These are phyloP conservation scores for Argyresthia albistria DNA, from an alignment of 2,888 invertebrate species.

Conservation along the genomic window DNA sequence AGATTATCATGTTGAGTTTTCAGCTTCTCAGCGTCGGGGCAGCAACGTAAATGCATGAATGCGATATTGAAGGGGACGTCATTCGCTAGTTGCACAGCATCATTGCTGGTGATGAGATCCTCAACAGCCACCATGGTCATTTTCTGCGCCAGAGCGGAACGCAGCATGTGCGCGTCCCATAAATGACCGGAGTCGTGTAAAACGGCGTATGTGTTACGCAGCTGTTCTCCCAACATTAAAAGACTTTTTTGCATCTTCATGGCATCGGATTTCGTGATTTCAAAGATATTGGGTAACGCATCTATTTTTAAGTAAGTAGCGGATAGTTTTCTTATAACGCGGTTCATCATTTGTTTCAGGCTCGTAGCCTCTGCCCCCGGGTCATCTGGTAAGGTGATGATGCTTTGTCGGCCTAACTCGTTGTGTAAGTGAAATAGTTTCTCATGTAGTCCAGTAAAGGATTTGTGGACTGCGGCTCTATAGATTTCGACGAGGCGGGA, in stretches of 20 bases:
- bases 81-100: conserved; percentile 34
- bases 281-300: conserved; percentile 13
- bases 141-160: conserved; percentile 42
- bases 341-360: conserved; percentile 24
- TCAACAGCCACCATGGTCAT: conserved; percentile 49
- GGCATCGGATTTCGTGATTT: conserved; percentile 21
- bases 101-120: conserved; percentile 43
- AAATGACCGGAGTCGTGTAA: conserved; percentile 45
- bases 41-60: conserved; percentile 36
- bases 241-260: conserved; percentile 36
- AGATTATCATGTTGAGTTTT: conserved; percentile 26
- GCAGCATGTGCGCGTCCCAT: conserved; percentile 47
- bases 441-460: conserved; percentile 28
- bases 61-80: conserved; percentile 41
- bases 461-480: conserved; percentile 26
- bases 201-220: conserved; percentile 38
- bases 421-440: conserved; percentile 24
- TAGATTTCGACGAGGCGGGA: conserved; percentile 33
- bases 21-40: conserved; percentile 38
- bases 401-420: not conserved
- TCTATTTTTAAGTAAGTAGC: not conserved
- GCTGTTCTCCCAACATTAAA: conserved; percentile 29
- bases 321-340: conserved; percentile 19
- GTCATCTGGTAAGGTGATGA: not conserved
- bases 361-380: conserved; percentile 9